Evolutionary conservation across 2,797 vertebrate genomes (phyloP), one percentile per base, ranked within the genome.

Genomic region (Sebastes vulpes): DNA sequence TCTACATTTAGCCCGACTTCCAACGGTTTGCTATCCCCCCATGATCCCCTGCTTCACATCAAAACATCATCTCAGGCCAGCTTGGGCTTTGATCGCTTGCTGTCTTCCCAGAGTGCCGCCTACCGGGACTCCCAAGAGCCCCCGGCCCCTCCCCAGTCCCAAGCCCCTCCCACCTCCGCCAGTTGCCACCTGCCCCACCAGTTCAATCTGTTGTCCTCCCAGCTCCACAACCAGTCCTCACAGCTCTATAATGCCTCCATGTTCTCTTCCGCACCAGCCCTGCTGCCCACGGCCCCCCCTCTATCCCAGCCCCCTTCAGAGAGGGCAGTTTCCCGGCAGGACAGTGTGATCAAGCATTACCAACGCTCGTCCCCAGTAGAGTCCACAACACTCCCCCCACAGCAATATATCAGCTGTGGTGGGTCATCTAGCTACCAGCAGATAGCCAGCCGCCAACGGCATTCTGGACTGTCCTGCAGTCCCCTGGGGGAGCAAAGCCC

Each of bases 341-440:
- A 98, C 91, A 98, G 97, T 2, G 97, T 98, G 78, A 98, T 98
- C 75, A 98, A 98, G 83, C 97, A 98, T 94, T 98, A 97, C 92
- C 97, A 98, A 88, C 95, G 96, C 31, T 96, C 97, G 0, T 94
- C 97, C 1, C 87, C 93, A 2, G 83, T 88, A 9, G 97, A 98
- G 66, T 89, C 97, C 2, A 72, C 96, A 2, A 75, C 97, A 6
- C 97, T 97, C 23, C 92, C 96, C 3, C 93, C 98, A 16, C 97
- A 98, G 92, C 98, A 97, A 48, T 99, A 97, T 87, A 88, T 97
- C 73, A 97, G 97, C 86, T 98, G 97, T 54, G 97, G 96, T 50
- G 97, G 77, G 2, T 93, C 92, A 26, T 85, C 95, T 0, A 96
- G 94, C 72, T 98, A 97, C 81, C 97, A 97, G 75, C 97, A 97